Base-by-base conservation (phyloP, 2,113 vertebrate genomes). In the Panurus biarmicus region DNA sequence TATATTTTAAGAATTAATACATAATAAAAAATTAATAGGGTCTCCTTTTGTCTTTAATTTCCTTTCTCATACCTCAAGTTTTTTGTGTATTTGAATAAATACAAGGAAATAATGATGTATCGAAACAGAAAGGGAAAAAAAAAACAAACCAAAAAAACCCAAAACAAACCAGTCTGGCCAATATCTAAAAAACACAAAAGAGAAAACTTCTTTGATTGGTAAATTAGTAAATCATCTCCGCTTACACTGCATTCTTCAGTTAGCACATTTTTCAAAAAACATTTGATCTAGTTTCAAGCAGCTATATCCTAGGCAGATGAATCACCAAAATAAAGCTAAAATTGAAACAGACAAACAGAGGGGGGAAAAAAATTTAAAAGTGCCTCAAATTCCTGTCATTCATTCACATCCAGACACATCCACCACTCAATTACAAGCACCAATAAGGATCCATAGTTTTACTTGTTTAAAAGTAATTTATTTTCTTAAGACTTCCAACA, bases 121-220 rank as follows among this genome's bases (percentile, higher is more conserved):
- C 26, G 64, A 88, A 90, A n/a, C 3, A 67, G 22, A 36, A 58
- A 38, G 3, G 40, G 40, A 57, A 65, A 76, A 61, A 48, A 24
- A 16, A 15, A 44, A 44, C 14, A 44, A 44, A 44, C 14, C 15
- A 16, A 42, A 16, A 44, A 44, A 44, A 15, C 40, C 40, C 40
- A 44, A 15, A 44, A 17, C 15, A 44, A 44, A 44, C 14, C 1
- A 10, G 0, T 61, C 36, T 66, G 25, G 62, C 6, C 10, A 53
- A 12, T 56, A 76, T 42, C 88, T 75, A 0, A 45, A 80, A 89
- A 76, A 60, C 9, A 44, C 7, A 6, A 66, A 66, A 35, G 2
- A 2, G 9, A 93, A 93, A 69, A 19, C 0, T 1, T 31, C 1
- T 38, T 71, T 58, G 18, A 28, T 54, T 72, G 0, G 0, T 36